Evolutionary conservation across 2,888 invertebrate genomes (phyloP).

Genomic region (Cryptophagus acutangulus): DNA sequence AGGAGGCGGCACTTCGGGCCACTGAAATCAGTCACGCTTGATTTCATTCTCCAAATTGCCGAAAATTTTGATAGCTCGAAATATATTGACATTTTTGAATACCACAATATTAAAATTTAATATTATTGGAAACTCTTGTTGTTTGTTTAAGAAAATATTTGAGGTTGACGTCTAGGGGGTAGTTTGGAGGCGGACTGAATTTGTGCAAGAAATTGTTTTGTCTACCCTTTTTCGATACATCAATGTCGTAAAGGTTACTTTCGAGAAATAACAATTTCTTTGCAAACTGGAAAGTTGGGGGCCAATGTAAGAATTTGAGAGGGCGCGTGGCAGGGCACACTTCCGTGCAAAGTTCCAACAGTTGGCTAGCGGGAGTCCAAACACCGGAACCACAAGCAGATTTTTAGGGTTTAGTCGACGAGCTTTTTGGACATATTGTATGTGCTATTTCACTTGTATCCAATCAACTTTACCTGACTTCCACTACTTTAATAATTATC

Average conservation of each 20-base stretch:
- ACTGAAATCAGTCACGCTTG: no score
- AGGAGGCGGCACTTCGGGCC: no score
- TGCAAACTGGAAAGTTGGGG: not conserved
- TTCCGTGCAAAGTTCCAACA: constrained; percentile 45
- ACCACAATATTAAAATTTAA: no score
- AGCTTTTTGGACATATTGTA: not conserved
- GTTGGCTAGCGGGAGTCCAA: constrained; percentile 40
- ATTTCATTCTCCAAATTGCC: no score
- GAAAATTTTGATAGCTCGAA: no score
- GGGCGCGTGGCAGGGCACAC: constrained; percentile 43
- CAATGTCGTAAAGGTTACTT: not conserved
- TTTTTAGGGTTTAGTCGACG: constrained; percentile 1
- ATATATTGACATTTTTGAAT: no score
- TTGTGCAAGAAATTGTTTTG: constrained; percentile 5
- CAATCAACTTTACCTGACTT: not conserved
- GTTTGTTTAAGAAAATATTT: no score
- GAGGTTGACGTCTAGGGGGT: no score
- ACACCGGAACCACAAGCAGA: constrained; percentile 42
- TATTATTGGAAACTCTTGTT: no score
- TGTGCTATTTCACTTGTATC: not conserved
- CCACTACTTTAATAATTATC: no score
- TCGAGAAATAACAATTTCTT: constrained; percentile 1
- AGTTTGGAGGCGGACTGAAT: not conserved
- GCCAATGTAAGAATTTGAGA: constrained; percentile 14
- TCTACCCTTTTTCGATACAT: constrained; percentile 3